Conservation (phyloP, 2,888 invertebrate genomes). For the Drosophila prostipennis region DNA sequence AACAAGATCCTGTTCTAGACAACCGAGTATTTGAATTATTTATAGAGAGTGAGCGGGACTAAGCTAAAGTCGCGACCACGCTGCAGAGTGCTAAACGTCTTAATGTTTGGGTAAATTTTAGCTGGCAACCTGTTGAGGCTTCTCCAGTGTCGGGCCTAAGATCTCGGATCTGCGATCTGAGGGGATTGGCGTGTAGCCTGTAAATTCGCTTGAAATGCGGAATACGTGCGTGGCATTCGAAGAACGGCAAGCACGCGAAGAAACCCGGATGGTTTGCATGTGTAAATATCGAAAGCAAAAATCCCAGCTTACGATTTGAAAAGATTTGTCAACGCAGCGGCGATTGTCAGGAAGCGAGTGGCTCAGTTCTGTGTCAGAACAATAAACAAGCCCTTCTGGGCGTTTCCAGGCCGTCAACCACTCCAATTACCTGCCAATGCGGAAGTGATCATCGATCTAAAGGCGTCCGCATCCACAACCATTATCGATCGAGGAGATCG, state of each 20-base stretch:
- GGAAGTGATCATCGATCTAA: conserved; percentile 55
- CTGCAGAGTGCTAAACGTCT: conserved; percentile 41
- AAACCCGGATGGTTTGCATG: conserved; percentile 32
- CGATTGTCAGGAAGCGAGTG: conserved; percentile 2
- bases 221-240: conserved; percentile 69
- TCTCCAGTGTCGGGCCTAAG: conserved; percentile 38
- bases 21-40: conserved; percentile 62
- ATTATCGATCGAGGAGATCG: conserved; percentile 34
- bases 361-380: conserved; percentile 5
- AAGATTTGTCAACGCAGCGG: conserved; percentile 14
- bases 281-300: conserved; percentile 64
- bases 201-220: conserved; percentile 65
- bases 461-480: conserved; percentile 42
- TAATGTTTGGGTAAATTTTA: conserved; percentile 63
- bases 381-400: conserved; percentile 36
- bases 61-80: conserved; percentile 16
- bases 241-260: conserved; percentile 34
- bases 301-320: conserved; percentile 31
- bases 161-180: conserved; percentile 45
- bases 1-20: conserved; percentile 68
- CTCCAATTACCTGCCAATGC: conserved; percentile 58
- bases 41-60: conserved; percentile 61
- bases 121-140: conserved; percentile 20
- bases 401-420: conserved; percentile 47
- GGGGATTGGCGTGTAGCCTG: conserved; percentile 46